Evolutionary conservation across 2,113 vertebrate species (phyloP), one percentile per base, ranked within the genome.

Genomic region (Nannospalax galili): DNA sequence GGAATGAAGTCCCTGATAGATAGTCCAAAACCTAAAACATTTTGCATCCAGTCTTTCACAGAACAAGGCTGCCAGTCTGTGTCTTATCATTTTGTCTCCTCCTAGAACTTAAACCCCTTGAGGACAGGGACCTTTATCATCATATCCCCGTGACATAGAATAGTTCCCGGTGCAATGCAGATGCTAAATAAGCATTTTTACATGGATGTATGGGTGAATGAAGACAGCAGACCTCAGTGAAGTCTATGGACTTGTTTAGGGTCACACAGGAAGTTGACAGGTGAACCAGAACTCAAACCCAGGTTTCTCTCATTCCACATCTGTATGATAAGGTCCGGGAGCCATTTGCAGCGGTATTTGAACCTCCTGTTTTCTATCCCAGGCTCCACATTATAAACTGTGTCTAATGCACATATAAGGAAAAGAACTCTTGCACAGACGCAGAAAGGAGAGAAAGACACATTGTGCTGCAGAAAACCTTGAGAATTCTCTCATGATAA

Each of bases 161-260:
- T 15, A 69, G 15, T n/a, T 5, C 26, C 80, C 42, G 22, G 26
- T 14, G 73, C 62, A 95, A 89, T 56, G 26, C 52, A 26, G 40
- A 91, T 40, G 19, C 58, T 84, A 40, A 92, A 65, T 64, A 78
- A 92, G 37, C 24, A 67, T 82, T 88, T 93, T 69, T 42, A 60
- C 78, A 75, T 77, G 4, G 37, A n/a, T 77, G 15, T 17, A 67
- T 40, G 69, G 37, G 32, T 52, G 8, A 85, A 78, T 60, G 67
- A 42, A 70, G 52, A 95, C 28, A 52, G 12, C 8, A 11, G 85
- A 42, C 15, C 19, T 86, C 85, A 32, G 30, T 35, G 16, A 77
- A 40, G 10, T 17, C 62, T 85, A 26, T 28, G 48, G n/a, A 79
- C 42, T 45, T 65, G 16, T 73, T 56, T 67, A 17, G 20, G 22